Base-by-base conservation (phyloP, 2,888 invertebrate genomes). In the Scaptomyza tumidula region DNA sequence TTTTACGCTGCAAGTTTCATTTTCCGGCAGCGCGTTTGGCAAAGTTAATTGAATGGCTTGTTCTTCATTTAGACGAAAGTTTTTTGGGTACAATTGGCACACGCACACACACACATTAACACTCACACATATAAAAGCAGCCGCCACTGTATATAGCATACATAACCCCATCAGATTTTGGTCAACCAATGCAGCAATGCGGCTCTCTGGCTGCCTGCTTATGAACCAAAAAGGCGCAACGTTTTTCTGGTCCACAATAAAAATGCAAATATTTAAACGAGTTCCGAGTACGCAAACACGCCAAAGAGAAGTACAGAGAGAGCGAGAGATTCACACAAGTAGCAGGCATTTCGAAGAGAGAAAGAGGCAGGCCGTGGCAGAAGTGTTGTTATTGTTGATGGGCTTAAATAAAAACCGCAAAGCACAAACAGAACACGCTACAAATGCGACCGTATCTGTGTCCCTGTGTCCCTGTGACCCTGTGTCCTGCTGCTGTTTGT, bases 1-100 rank as follows among this genome's bases (percentile, higher is more conserved):
- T 83, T 75, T 83, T 70, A 13, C 33, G 39, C 43, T 55, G 70
- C 52, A 80, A 79, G 69, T 67, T 72, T 65, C 45, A 58, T 68
- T 52, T 66, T 54, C 61, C 58, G 46, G 43, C 61, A 62, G 41
- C 61, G 29, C 63, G 41, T 41, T 41, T 52, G 72, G 61, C 49
- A 68, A 84, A 85, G 67, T 78, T 88, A 80, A 88, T 88, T 88
- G 88, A 85, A 86, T 77, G 77, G 69, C 72, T 67, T 79, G 86
- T 71, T 81, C 79, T 86, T 81, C 74, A 85, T 86, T 84, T 73
- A 70, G 60, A 55, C 50, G 61, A 76, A 79, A 71, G 66, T 39
- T 41, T 16, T 85, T 64, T 33, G 19, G 54, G 46, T 67, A 70
- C 79, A 81, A 75, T 71, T 68, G 82, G 66, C 78, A 57, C 75